These are phyloP conservation scores for Coleophora deauratella DNA, from an alignment of 2,888 invertebrate species.

Conservation along the genomic window DNA sequence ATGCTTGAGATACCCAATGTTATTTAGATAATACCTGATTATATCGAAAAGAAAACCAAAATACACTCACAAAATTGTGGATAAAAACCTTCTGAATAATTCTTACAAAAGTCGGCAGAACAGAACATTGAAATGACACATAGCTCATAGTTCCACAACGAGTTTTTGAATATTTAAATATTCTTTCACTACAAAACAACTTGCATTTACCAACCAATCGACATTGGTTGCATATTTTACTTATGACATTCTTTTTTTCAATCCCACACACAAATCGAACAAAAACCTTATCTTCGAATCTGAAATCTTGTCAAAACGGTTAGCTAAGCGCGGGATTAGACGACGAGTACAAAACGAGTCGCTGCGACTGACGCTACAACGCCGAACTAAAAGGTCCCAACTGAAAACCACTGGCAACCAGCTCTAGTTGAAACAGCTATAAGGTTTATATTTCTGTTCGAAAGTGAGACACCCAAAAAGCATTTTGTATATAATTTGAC, in stretches of 20 bases:
- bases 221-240: no score
- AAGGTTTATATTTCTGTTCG: slow-evolving; percentile 25
- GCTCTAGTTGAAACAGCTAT: slow-evolving; percentile 15
- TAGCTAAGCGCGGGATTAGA: slow-evolving; percentile 67
- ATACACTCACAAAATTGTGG: no score
- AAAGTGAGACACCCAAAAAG: slow-evolving; percentile 31
- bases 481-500: slow-evolving; percentile 31
- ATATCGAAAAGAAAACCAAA: no score
- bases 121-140: no score
- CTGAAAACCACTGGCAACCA: slow-evolving; percentile 10
- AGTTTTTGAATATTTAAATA: no score
- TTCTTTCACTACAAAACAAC: not conserved
- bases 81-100: no score
- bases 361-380: slow-evolving; percentile 28
- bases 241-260: no score
- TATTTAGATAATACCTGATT: no score
- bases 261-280: slow-evolving; percentile 9
- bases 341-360: slow-evolving; percentile 63
- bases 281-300: slow-evolving; percentile 50
- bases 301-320: slow-evolving; percentile 69
- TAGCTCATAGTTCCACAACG: no score
- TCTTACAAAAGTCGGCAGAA: no score
- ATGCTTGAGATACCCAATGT: no score
- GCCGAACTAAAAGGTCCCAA: slow-evolving; percentile 17
- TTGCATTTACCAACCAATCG: slow-evolving; percentile 5